Evolutionary conservation across 2,888 invertebrate species (phyloP), one percentile per base, ranked within the genome.

Genomic region (Lydus trimaculatus): DNA sequence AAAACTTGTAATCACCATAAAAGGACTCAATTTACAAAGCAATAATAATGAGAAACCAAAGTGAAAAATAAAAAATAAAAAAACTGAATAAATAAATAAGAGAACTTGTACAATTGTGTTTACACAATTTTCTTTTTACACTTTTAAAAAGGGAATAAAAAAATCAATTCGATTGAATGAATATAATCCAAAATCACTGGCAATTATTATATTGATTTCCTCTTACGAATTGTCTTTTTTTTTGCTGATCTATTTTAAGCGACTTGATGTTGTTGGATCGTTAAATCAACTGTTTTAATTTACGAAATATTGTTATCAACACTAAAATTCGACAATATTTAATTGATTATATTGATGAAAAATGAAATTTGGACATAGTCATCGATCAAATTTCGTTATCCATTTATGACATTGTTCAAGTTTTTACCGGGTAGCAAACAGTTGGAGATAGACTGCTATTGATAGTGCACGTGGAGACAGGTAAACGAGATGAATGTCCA

Each of bases 401-500:
- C 66, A 64, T n/a, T n/a, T n/a, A n/a, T 63, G 72, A 68, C 63
- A 64, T 33, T 70, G 72, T 63, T 70, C 70, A 62, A 66, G 70
- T 68, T 72, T 52, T 20, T 52, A 52, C 48, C 70, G 69, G 70
- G 67, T 67, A 68, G 75, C 17, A n/a, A 43, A 43, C 72, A 75
- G 75, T 73, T 69, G 65, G n/a, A 74, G 75, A 75, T 75, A 68
- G 72, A 59, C 61, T 58, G 48, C 3, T 52, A 17, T 52, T 68
- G 72, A 73, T 73, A 73, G 71, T 63, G 66, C 69, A 73, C 73
- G 72, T 73, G 77, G 73, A 69, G 75, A 75, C 76, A 73, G 71
- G 58, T 63, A 66, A 61, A n/a, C n/a, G 66, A 76, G 76, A 78
- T 76, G 76, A 78, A 78, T 78, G 78, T 73, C 76, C 76, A 70